phyloP scores from a whole-genome alignment of 2,113 vertebrate genomes.

The Corydoras maculifer region DNA sequence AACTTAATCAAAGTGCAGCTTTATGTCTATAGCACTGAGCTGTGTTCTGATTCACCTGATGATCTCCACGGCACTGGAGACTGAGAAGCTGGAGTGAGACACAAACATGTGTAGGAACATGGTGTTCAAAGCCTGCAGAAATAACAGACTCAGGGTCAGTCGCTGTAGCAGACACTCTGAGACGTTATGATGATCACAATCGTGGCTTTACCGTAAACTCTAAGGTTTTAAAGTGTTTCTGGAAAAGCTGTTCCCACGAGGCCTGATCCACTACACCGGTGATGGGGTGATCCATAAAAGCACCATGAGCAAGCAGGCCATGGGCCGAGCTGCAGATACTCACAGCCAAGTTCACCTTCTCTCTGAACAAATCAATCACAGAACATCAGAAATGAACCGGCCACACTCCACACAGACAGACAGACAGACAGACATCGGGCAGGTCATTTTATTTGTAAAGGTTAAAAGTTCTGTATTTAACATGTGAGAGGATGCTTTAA shows the following conservation, averaged over 20 bases:
- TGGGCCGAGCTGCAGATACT: constrained; percentile 70
- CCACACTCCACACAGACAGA: background rate
- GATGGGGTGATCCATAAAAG: constrained; percentile 79
- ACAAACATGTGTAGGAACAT: constrained; percentile 89
- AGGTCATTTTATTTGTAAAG: too few relatives aligned
- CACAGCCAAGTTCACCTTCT: constrained; percentile 83
- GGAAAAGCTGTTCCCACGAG: constrained; percentile 73
- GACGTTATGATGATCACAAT: too few relatives aligned
- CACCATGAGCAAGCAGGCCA: constrained; percentile 73
- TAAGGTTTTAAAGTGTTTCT: constrained; percentile 52
- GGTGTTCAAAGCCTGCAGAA: constrained; percentile 78
- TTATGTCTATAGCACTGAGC: background rate
- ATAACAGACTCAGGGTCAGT: background rate
- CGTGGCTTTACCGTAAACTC: constrained; percentile 70
- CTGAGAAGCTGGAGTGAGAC: constrained; percentile 60
- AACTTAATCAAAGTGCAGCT: constrained; percentile 7
- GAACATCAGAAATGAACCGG: constrained; percentile 8
- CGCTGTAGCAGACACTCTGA: too few relatives aligned
- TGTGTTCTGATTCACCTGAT: constrained; percentile 63
- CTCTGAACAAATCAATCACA: constrained; percentile 62
- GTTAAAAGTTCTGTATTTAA: too few relatives aligned
- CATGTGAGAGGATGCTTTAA: too few relatives aligned
- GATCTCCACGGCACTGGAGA: constrained; percentile 68
- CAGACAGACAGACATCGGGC: background rate
- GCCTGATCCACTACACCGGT: constrained; percentile 67